Percentiles rank a stretch among this genome's conserved stretches.
phyloP scores from a whole-genome alignment of 2,113 vertebrate species.

The Cervus canadensis region DNA sequence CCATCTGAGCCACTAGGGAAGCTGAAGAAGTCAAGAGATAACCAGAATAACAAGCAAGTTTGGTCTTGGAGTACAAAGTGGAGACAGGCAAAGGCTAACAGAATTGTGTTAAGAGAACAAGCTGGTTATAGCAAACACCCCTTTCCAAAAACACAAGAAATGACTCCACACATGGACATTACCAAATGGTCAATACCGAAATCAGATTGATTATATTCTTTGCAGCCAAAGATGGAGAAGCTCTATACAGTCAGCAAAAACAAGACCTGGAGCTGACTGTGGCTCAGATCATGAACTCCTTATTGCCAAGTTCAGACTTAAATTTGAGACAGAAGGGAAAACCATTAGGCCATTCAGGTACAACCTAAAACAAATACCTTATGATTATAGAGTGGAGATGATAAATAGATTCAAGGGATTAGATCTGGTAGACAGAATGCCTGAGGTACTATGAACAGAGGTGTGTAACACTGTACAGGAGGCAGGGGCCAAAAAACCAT shows the following conservation, averaged over 20 bases:
- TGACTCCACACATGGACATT: neutral
- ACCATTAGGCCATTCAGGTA: neutral
- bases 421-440: neutral
- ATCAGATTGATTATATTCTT: neutral
- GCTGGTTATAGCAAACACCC: neutral
- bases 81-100: neutral
- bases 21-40: neutral
- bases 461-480: neutral
- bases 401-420: neutral
- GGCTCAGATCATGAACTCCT: neutral
- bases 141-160: neutral
- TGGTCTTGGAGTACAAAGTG: neutral
- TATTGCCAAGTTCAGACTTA: neutral
- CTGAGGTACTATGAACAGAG: neutral
- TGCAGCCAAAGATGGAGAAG: neutral
- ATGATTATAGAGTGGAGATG: neutral
- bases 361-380: neutral
- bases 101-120: neutral
- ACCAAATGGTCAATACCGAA: neutral
- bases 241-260: neutral
- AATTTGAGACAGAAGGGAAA: neutral
- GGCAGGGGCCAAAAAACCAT: neutral
- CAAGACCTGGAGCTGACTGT: neutral
- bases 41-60: neutral
- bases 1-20: neutral